Evolutionary conservation across 1,140 invertebrate species (phyloP).

Genomic region (Eurosta solidaginis): DNA sequence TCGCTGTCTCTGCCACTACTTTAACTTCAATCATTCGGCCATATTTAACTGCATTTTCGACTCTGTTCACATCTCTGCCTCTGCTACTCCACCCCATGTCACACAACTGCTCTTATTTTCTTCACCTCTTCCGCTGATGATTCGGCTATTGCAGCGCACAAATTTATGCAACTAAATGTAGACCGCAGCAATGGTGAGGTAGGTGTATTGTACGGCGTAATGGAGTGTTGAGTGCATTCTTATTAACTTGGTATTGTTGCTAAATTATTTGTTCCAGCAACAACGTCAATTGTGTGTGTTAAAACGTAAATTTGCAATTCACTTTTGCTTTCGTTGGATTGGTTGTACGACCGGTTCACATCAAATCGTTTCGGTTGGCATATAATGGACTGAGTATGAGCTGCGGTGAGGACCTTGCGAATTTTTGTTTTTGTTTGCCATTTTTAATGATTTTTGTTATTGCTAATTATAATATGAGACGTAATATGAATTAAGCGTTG

Average conservation of each 20-base stretch:
- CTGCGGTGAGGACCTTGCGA: no score
- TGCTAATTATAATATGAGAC: no score
- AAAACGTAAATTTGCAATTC: neutral
- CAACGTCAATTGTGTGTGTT: neutral
- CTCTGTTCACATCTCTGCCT: neutral
- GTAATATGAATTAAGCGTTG: no score
- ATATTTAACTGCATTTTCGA: neutral
- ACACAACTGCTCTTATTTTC: constrained; percentile 17
- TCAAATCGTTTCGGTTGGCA: no score
- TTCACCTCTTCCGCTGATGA: neutral
- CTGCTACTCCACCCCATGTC: neutral
- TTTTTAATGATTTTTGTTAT: no score
- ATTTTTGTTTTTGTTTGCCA: no score
- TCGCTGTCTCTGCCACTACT: neutral
- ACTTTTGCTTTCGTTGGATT: constrained; percentile 4
- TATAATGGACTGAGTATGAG: no score
- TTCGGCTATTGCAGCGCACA: neutral
- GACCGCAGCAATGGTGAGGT: neutral
- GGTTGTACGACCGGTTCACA: neutral
- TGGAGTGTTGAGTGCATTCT: neutral
- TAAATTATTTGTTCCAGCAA: neutral
- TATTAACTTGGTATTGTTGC: neutral
- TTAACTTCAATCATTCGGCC: no score
- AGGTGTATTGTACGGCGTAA: neutral
- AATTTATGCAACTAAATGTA: neutral